Conservation (phyloP, 1,140 invertebrate species). For the Gonatopus flavifemur region DNA sequence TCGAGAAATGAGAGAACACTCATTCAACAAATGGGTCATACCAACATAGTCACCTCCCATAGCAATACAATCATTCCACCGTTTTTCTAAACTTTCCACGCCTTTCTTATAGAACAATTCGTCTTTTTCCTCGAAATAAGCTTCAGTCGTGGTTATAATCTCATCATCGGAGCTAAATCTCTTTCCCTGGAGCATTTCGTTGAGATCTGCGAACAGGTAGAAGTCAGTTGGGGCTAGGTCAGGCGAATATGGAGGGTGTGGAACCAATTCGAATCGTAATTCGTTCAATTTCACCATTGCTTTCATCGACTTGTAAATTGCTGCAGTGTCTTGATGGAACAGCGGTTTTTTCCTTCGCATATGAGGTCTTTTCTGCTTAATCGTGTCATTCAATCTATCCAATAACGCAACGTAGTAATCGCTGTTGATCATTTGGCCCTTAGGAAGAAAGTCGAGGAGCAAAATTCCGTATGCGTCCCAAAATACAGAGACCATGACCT, state of each 20-base stretch:
- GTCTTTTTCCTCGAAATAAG: no score
- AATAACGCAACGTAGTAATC: no score
- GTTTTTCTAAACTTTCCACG: background rate
- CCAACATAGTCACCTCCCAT: background rate
- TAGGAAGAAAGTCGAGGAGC: no score
- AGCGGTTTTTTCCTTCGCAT: no score
- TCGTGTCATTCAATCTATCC: no score
- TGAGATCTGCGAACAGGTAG: background rate
- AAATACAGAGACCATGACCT: no score
- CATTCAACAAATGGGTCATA: conserved; percentile 1
- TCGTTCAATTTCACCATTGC: background rate
- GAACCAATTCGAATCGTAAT: background rate
- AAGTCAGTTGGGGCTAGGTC: background rate
- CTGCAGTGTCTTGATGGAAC: background rate
- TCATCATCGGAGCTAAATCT: no score
- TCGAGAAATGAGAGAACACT: background rate
- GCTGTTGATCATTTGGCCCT: no score
- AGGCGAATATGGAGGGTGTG: background rate
- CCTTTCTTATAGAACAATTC: background rate
- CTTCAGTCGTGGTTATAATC: no score
- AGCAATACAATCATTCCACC: background rate
- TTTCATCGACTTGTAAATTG: background rate
- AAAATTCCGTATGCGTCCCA: no score
- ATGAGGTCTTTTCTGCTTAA: no score
- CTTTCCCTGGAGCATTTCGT: background rate